Base-by-base conservation (phyloP, 2,797 vertebrate genomes). In the Poecilia gillii region DNA sequence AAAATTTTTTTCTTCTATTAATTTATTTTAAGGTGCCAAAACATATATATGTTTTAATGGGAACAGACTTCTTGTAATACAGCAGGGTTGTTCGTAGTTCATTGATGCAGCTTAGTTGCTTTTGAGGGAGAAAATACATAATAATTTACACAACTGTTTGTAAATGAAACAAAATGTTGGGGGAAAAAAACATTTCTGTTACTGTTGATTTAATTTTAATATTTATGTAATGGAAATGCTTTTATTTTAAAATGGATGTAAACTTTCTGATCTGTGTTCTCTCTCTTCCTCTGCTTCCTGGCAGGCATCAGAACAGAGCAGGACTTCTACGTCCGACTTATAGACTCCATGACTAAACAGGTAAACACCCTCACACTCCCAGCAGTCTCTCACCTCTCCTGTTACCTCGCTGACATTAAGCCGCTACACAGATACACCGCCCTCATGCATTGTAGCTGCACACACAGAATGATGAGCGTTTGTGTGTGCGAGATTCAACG, bases 251-350 rank as follows among this genome's bases (percentile, higher is more conserved):
- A 78, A 76, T 74, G 28, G 20, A 11, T 43, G 45, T 14, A 8
- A 71, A 77, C 25, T 62, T 80, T 36, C 31, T 62, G 6, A 66
- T 81, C 72, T 77, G 1, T 39, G 14, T n/a, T 62, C 5, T 71
- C 47, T 78, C 18, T 73, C 75, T 78, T 78, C 71, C 72, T 80
- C 72, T 83, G 49, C 64, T 51, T 73, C 53, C 73, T 70, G 78
- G 84, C 91, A 93, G 91, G 92, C 79, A 92, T 93, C 90, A 91
- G 93, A 90, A 94, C 82, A 46, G 98, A 98, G 82, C 98, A 99
- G 95, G 98, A 99, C 95, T 97, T 99, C 91, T 99, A 99, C 81
- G 98, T 99, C 76, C 96, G 98, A 75, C 97, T 99, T 87, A 99
- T 99, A 88, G 98, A 99, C 96, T 94, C 92, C 84, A 93, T 93